phyloP scores from a whole-genome alignment of 2,888 invertebrate genomes.

The Eilema depressum region DNA sequence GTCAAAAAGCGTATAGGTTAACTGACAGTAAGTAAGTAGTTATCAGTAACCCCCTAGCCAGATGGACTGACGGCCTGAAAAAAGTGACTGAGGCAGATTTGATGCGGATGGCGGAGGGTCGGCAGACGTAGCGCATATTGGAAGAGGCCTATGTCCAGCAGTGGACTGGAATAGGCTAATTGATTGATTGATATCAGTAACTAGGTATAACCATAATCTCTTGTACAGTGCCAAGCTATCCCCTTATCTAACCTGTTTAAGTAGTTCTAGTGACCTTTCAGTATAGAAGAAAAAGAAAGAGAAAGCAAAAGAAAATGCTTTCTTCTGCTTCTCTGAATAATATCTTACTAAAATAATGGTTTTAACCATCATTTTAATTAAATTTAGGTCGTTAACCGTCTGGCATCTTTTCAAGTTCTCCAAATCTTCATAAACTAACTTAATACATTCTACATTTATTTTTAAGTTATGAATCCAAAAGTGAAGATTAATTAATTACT shows the following conservation, averaged over 20 bases:
- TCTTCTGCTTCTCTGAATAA: neutral
- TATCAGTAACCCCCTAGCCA: no score
- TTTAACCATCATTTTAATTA: neutral
- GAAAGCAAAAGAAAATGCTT: no score
- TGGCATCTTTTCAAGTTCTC: neutral
- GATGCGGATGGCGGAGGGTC: no score
- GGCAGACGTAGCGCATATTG: no score
- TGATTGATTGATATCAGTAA: no score
- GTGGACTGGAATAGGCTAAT: no score
- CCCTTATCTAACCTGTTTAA: neutral
- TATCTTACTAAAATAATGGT: conserved; percentile 1
- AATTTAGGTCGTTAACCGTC: conserved; percentile 4
- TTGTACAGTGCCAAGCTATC: neutral
- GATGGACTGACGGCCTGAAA: no score
- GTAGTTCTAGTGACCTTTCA: neutral
- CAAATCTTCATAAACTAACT: conserved; percentile 3
- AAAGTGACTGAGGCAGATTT: no score
- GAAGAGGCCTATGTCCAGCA: no score
- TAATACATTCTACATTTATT: conserved; percentile 11
- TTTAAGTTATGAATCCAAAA: conserved; percentile 9
- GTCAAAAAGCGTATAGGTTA: no score
- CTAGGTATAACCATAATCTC: neutral
- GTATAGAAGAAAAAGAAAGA: no score
- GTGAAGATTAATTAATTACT: conserved; percentile 12
- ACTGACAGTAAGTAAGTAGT: no score